Conservation (phyloP, 2,888 invertebrate species). For the Amitus sp. region DNA sequence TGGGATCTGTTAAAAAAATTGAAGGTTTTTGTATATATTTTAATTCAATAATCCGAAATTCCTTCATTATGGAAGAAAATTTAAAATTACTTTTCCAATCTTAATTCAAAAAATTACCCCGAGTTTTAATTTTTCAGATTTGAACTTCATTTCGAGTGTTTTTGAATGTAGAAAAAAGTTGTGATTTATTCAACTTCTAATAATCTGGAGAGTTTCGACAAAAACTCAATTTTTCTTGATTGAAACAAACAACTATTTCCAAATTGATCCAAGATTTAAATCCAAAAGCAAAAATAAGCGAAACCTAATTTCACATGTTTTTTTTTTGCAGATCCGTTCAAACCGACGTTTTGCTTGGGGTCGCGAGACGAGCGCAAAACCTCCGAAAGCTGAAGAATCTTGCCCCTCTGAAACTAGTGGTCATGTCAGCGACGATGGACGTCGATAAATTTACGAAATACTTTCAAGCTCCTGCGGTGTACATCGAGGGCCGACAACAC, state of each 20-base stretch:
- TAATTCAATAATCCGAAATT: neutral
- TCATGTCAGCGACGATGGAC: slow-evolving; percentile 98
- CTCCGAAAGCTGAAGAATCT: slow-evolving; percentile 72
- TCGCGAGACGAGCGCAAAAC: slow-evolving; percentile 88
- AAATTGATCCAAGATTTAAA: no score
- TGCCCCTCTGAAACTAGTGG: slow-evolving; percentile 77
- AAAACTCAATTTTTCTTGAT: neutral
- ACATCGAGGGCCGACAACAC: slow-evolving; percentile 89
- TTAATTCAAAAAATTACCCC: no score
- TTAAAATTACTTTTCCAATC: no score
- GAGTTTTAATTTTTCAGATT: no score
- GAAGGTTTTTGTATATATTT: no score
- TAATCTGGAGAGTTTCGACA: no score
- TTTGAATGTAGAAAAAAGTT: no score
- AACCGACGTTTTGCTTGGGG: slow-evolving; percentile 93
- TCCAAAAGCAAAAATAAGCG: no score
- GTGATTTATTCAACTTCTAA: no score
- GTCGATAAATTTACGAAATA: slow-evolving; percentile 92
- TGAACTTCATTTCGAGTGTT: no score
- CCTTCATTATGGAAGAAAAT: no score
- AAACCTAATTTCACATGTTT: neutral
- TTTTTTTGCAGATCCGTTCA: slow-evolving; percentile 86
- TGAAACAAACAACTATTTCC: neutral
- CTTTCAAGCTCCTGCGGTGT: slow-evolving; percentile 86
- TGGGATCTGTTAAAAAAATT: neutral